Percentiles rank a stretch among this genome's conserved stretches.
Conservation (phyloP, 2,888 invertebrate genomes). For the Petrolisthes cinctipes region DNA sequence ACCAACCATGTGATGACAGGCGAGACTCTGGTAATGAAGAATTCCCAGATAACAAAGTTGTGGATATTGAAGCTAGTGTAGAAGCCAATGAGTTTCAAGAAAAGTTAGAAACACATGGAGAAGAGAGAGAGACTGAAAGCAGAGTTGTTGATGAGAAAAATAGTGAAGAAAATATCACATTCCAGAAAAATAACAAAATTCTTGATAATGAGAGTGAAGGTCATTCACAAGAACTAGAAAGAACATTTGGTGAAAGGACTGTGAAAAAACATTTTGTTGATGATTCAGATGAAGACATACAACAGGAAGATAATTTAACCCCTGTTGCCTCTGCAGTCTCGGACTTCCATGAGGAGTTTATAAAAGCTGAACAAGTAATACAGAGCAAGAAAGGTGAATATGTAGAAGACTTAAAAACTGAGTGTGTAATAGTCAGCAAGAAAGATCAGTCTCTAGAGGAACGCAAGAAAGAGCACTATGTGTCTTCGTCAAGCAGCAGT, state of each 20-base stretch:
- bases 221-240: background rate
- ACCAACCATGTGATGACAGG: conserved; percentile 1
- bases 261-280: background rate
- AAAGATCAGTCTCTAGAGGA: background rate
- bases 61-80: background rate
- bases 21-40: background rate
- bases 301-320: background rate
- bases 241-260: conserved; percentile 2
- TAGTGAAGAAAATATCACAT: background rate
- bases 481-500: conserved; percentile 44
- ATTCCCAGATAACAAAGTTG: background rate
- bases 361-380: background rate
- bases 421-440: no score
- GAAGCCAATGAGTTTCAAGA: background rate
- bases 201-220: conserved; percentile 3
- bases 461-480: conserved; percentile 8
- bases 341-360: background rate
- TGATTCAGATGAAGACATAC: background rate
- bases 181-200: background rate
- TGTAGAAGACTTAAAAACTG: background rate
- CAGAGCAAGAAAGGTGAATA: conserved; percentile 12
- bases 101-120: background rate
- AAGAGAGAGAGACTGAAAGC: background rate
- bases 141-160: background rate
- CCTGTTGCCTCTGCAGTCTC: background rate